Base-by-base conservation (phyloP, 1,140 invertebrate genomes). In the Armadillidium nasatum region DNA sequence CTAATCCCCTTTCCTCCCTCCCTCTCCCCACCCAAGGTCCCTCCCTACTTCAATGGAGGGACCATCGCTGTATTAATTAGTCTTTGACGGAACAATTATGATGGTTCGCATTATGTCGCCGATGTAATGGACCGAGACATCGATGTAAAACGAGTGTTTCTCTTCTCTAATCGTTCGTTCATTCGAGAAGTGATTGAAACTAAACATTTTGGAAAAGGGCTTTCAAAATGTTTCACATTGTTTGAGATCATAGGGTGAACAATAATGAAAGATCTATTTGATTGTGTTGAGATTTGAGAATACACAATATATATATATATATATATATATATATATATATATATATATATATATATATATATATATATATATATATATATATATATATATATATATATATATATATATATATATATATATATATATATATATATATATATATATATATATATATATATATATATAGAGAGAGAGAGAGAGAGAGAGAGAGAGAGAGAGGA, bases 151-250 rank as follows among this genome's bases (percentile, higher is more conserved):
- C 50, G 50, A 60, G 50, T 60, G 50, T 87, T 96, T 99, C 3
- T 99, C 97, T 22, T 96, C 96, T 15, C 87, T 99, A 10, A 97
- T 95, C 43, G 95, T 99, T n/a, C 94, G 95, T 46, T 94, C 95
- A n/a, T 21, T 43, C 19, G 7, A 7, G n/a, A 33, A 7, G 70
- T 11, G n/a, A 44, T 15, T 71, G 23, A 71, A 15, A 44, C 4
- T 23, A 11, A 7, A 71, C 23, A 71, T 71, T n/a, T 71, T n/a
- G 44, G 15, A 13, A 43, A 43, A 15, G 23, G 13, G n/a, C 19
- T 60, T 60, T 13, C 19, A 19, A 60, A 60, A 15, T 19, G 50
- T 60, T 60, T 60, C 50, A 60, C 50, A 60, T 15, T 60, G 50
- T 60, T 60, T 60, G 50, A 60, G 50, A 60, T 60, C 50, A 60